Conservation (phyloP, 1,140 invertebrate species). For the Ephestia elutella region DNA sequence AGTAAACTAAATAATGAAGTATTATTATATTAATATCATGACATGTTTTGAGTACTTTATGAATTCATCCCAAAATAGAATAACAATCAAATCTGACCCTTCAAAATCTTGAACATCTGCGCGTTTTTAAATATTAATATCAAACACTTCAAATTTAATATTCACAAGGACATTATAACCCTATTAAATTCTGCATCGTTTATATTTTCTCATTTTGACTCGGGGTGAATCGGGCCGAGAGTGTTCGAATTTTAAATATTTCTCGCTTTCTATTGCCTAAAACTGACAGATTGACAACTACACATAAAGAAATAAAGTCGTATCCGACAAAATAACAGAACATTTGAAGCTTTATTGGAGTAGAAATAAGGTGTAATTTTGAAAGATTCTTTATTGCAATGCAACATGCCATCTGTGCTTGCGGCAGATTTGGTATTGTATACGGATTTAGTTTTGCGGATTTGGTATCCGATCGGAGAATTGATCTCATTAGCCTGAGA, state of each 20-base stretch:
- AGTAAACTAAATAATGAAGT: too few relatives aligned
- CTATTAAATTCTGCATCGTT: background rate
- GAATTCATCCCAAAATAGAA: background rate
- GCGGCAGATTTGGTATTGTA: constrained; percentile 1
- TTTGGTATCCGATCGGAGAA: background rate
- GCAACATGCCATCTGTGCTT: background rate
- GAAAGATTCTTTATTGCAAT: background rate
- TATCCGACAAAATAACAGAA: background rate
- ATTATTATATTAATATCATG: too few relatives aligned
- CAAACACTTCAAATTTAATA: constrained; percentile 3
- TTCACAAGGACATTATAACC: background rate
- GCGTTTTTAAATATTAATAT: background rate
- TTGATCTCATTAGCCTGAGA: too few relatives aligned
- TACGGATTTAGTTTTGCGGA: constrained; percentile 4
- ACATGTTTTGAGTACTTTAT: too few relatives aligned
- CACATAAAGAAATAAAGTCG: background rate
- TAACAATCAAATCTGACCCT: background rate
- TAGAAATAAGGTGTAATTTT: background rate
- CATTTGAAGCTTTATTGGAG: background rate
- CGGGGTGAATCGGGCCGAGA: background rate
- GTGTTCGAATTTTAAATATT: constrained; percentile 1
- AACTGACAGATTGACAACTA: background rate
- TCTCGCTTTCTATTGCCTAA: background rate
- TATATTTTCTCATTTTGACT: background rate
- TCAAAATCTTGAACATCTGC: background rate